These are phyloP conservation scores for Varroa destructor DNA, from an alignment of 1,140 invertebrate species.

Conservation along the genomic window DNA sequence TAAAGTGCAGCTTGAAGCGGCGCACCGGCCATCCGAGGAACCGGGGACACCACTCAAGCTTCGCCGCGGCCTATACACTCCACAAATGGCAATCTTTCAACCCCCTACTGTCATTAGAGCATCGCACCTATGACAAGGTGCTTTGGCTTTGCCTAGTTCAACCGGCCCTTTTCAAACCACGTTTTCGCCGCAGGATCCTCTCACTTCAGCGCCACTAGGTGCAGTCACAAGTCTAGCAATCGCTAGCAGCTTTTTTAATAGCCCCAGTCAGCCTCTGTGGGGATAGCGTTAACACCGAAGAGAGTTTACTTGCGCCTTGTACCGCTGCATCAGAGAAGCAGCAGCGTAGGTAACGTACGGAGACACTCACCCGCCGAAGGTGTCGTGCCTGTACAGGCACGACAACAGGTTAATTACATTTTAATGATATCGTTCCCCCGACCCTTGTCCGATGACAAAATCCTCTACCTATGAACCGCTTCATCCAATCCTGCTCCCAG, in stretches of 20 bases:
- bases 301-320: not conserved
- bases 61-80: too few species aligned
- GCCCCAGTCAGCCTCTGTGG: not conserved
- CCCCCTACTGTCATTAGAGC: not conserved
- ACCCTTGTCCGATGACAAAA: too few species aligned
- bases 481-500: not conserved
- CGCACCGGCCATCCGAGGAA: too few species aligned
- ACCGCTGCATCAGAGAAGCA: not conserved
- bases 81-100: not conserved
- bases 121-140: not conserved
- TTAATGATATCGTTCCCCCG: conserved; percentile 21
- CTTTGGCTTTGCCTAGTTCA: too few species aligned
- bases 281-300: not conserved
- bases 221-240: not conserved
- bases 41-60: too few species aligned
- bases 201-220: not conserved
- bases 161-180: not conserved
- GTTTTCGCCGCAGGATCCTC: not conserved
- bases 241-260: not conserved
- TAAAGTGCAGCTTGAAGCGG: too few species aligned
- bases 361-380: not conserved
- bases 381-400: not conserved
- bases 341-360: not conserved
- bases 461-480: too few species aligned
- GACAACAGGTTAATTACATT: conserved; percentile 29